These are phyloP conservation scores for Etheostoma cragini DNA, from an alignment of 2,113 vertebrate species.

Conservation along the genomic window DNA sequence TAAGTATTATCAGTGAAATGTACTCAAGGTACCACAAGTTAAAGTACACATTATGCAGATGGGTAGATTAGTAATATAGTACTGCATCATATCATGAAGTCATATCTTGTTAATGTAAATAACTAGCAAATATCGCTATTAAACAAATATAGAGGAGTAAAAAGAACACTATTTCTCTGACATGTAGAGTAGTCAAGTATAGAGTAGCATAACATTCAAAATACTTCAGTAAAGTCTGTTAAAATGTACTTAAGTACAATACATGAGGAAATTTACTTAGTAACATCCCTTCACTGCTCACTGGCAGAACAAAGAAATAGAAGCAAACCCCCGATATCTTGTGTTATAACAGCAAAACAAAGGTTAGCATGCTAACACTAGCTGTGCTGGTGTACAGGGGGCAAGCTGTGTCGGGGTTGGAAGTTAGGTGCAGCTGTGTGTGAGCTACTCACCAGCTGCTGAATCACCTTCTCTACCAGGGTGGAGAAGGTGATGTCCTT, in stretches of 20 bases:
- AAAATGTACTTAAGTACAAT: not conserved
- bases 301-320: not conserved
- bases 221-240: not conserved
- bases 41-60: too few relatives aligned
- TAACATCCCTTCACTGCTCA: not conserved
- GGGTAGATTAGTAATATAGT: not conserved
- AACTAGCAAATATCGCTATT: not conserved
- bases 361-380: not conserved
- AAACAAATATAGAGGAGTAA: not conserved
- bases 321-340: not conserved
- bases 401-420: not conserved
- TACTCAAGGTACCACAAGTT: not conserved
- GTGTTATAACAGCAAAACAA: not conserved
- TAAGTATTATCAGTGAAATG: not conserved
- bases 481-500: constrained; percentile 89
- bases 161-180: not conserved
- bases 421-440: not conserved
- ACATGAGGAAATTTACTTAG: not conserved
- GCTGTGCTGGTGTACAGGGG: constrained; percentile 1
- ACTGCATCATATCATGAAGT: not conserved
- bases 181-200: not conserved
- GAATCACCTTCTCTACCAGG: constrained; percentile 93
- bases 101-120: not conserved
- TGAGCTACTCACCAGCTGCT: constrained; percentile 92
- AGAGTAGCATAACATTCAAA: not conserved